These are phyloP conservation scores for Thereva unica DNA, from an alignment of 2,888 invertebrate species.

Conservation along the genomic window DNA sequence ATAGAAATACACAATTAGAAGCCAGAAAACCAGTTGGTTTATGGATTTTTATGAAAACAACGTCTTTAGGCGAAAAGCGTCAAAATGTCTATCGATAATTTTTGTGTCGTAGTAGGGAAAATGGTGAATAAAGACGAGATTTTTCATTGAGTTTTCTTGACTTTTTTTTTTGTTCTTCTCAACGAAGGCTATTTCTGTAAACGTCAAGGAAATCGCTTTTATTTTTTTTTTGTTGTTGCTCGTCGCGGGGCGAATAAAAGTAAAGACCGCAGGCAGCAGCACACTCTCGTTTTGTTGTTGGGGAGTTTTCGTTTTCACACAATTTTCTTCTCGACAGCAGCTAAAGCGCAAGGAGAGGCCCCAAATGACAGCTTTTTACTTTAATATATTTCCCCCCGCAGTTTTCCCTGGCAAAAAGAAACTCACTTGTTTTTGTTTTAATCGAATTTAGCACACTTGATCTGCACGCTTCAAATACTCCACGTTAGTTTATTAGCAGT, in stretches of 20 bases:
- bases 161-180: slow-evolving; percentile 20
- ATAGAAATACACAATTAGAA: slow-evolving; percentile 12
- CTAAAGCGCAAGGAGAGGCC: too few relatives aligned
- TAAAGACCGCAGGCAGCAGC: too few relatives aligned
- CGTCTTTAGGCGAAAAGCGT: slow-evolving; percentile 9
- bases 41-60: neutral
- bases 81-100: slow-evolving; percentile 13
- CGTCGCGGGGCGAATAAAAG: neutral
- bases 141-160: slow-evolving; percentile 19
- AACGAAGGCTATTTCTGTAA: slow-evolving; percentile 40
- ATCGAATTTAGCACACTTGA: too few relatives aligned
- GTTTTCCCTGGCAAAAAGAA: too few relatives aligned
- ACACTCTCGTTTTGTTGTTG: too few relatives aligned
- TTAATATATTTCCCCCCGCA: too few relatives aligned
- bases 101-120: slow-evolving; percentile 19
- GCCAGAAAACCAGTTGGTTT: slow-evolving; percentile 3
- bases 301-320: too few relatives aligned
- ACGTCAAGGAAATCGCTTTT: slow-evolving; percentile 38
- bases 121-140: slow-evolving; percentile 33
- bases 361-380: too few relatives aligned
- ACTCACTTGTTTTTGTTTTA: too few relatives aligned
- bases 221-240: neutral
- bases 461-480: too few relatives aligned
- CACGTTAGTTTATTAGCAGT: too few relatives aligned
- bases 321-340: too few relatives aligned